phyloP scores from a whole-genome alignment of 2,797 vertebrate species.

The Notamacropus eugenii region DNA sequence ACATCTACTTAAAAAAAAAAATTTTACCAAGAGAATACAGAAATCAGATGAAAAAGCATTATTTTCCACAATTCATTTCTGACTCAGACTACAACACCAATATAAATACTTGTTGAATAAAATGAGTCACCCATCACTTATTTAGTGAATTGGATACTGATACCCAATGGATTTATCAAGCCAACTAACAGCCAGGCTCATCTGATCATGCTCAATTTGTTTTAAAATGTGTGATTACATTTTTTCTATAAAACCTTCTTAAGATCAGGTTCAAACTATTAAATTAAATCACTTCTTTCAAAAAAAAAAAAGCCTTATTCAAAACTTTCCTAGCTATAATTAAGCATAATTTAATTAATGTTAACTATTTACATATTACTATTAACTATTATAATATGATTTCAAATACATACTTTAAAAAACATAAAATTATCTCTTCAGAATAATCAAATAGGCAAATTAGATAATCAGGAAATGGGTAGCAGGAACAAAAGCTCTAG shows the following conservation, averaged over 20 bases:
- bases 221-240: neutral
- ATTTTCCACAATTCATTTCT: conserved; percentile 22
- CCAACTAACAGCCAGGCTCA: neutral
- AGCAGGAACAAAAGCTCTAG: too few relatives aligned
- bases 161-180: neutral
- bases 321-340: too few relatives aligned
- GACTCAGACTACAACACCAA: neutral
- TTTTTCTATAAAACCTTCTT: neutral
- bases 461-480: too few relatives aligned
- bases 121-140: neutral
- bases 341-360: too few relatives aligned
- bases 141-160: neutral
- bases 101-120: neutral
- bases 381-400: too few relatives aligned
- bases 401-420: too few relatives aligned
- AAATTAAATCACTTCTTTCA: neutral
- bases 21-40: neutral
- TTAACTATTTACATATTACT: too few relatives aligned
- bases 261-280: neutral
- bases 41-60: conserved; percentile 22
- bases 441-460: too few relatives aligned
- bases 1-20: conserved; percentile 4
- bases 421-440: too few relatives aligned
- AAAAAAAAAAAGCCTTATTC: too few relatives aligned
- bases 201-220: neutral